phyloP scores from a whole-genome alignment of 2,888 invertebrate species.

The Lasioglossum malachurum region DNA sequence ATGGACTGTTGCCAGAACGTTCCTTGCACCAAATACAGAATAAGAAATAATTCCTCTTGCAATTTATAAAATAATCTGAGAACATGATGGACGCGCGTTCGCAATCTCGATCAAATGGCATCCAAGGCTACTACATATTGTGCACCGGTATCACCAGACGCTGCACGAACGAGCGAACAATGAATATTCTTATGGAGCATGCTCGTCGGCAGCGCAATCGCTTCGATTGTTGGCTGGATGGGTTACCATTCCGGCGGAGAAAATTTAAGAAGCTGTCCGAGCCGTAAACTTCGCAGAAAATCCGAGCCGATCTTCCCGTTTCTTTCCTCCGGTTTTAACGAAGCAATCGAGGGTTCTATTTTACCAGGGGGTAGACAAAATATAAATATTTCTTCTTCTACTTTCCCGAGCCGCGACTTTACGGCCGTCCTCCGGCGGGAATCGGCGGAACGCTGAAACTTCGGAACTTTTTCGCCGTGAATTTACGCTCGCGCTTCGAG shows the following conservation, averaged over 20 bases:
- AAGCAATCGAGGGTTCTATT: not conserved
- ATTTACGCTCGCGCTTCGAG: not conserved
- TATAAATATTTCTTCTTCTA: constrained; percentile 1
- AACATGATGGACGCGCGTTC: not conserved
- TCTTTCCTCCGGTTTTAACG: not conserved
- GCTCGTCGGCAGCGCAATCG: not conserved
- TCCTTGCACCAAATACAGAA: not conserved
- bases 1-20: not conserved
- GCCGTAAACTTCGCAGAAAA: constrained; percentile 1
- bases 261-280: not conserved
- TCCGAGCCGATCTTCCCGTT: not conserved
- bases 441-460: not conserved
- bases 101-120: not conserved
- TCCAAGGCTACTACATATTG: not conserved
- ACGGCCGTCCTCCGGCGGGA: not conserved
- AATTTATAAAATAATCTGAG: not conserved
- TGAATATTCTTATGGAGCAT: not conserved
- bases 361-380: constrained; percentile 12
- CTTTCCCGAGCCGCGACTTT: not conserved
- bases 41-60: not conserved
- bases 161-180: not conserved
- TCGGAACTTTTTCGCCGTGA: not conserved
- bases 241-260: not conserved
- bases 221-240: not conserved
- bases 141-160: not conserved